phyloP scores from a whole-genome alignment of 2,888 invertebrate species.

The Tachina grossa region DNA sequence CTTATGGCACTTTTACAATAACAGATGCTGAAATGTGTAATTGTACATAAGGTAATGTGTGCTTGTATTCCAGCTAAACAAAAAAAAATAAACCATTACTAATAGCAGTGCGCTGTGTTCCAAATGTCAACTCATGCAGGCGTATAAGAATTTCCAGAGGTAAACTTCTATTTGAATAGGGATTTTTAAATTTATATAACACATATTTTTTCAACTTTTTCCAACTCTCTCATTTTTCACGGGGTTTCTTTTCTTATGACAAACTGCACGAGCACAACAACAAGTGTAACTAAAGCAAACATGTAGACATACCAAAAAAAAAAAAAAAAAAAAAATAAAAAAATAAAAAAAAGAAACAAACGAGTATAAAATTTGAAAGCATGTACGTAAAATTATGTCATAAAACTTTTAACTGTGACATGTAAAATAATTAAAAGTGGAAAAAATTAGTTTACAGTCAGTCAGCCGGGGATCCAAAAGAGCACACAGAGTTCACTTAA shows the following conservation, averaged over 20 bases:
- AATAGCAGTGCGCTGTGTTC: conserved; percentile 58
- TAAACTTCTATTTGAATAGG: conserved; percentile 61
- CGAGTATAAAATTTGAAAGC: conserved; percentile 30
- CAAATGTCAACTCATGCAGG: conserved; percentile 69
- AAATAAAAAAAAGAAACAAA: not conserved
- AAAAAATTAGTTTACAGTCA: conserved; percentile 55
- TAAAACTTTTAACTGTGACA: conserved; percentile 67
- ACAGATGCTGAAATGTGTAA: not conserved
- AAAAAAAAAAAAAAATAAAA: not conserved
- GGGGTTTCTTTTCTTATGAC: conserved; percentile 4
- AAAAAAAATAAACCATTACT: conserved; percentile 28
- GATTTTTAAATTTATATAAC: conserved; percentile 18
- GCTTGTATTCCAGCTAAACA: not conserved
- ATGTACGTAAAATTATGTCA: conserved; percentile 59
- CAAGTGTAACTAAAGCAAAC: conserved; percentile 18
- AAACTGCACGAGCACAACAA: conserved; percentile 22
- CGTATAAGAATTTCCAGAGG: conserved; percentile 63
- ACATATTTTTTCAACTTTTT: not conserved
- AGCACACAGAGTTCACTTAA: conserved; percentile 39
- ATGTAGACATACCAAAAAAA: not conserved
- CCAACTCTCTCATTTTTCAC: not conserved
- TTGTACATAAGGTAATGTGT: not conserved
- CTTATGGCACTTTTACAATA: not conserved
- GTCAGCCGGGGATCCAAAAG: conserved; percentile 21
- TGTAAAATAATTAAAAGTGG: conserved; percentile 64